Percentiles rank a stretch among this genome's conserved stretches.
Conservation (phyloP, 2,113 vertebrate species). For the Carassius gibelio region DNA sequence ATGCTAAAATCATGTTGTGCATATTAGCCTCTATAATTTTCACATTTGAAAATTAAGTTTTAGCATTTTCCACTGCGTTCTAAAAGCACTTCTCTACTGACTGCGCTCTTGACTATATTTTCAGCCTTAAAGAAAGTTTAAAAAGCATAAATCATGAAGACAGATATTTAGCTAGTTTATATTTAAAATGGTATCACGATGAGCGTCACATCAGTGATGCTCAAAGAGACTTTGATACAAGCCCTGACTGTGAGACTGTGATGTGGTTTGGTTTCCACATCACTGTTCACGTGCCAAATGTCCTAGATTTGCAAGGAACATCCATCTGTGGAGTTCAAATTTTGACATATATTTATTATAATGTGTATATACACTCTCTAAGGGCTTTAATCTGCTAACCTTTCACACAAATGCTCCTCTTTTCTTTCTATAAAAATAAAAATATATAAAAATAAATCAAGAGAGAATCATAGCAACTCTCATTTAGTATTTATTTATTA, state of each 20-base stretch:
- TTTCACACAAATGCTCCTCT: background rate
- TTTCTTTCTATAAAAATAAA: background rate
- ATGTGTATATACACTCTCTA: background rate
- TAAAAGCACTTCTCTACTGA: background rate
- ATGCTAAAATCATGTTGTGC: background rate
- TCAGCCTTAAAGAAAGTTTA: background rate
- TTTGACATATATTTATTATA: background rate
- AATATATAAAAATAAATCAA: background rate
- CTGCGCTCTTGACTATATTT: background rate
- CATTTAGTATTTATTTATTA: background rate
- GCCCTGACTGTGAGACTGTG: background rate
- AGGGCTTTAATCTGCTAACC: background rate
- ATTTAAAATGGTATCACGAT: constrained; percentile 17
- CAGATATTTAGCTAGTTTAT: constrained; percentile 32
- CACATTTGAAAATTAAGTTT: background rate
- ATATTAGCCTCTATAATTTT: background rate
- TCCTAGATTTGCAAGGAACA: constrained; percentile 9
- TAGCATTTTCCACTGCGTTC: background rate
- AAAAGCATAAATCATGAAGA: constrained; percentile 29
- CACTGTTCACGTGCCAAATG: constrained; percentile 24
- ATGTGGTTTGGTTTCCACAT: background rate
- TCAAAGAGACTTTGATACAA: constrained; percentile 31
- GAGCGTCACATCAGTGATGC: background rate
- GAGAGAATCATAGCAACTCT: background rate
- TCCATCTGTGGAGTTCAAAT: background rate